These are phyloP conservation scores for Hydrolagus colliei DNA, from an alignment of 2,797 vertebrate species.

Conservation along the genomic window DNA sequence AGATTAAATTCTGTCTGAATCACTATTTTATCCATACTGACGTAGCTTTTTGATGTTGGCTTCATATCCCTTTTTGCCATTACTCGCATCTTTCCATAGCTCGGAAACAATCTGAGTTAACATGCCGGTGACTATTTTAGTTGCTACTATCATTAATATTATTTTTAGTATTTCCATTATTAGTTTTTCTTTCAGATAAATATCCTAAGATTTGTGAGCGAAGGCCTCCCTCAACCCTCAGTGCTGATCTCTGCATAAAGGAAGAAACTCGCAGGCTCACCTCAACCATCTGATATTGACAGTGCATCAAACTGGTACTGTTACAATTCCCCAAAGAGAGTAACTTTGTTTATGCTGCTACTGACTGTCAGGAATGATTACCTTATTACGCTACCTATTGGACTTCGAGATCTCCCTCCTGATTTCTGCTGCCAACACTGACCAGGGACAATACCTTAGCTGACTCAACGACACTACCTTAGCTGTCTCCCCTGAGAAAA, in stretches of 20 bases:
- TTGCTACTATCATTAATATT: background rate
- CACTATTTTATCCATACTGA: background rate
- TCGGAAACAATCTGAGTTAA: conserved; percentile 14
- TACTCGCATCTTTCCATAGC: background rate
- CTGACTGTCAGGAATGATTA: conserved; percentile 28
- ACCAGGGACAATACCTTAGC: conserved; percentile 19
- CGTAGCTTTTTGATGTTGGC: background rate
- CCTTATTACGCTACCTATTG: conserved; percentile 28
- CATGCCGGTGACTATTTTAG: conserved; percentile 11
- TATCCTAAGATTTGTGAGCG: conserved; percentile 14
- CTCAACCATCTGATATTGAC: background rate
- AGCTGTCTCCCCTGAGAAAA: conserved; percentile 24
- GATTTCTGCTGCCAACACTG: conserved; percentile 17
- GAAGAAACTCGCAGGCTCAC: conserved; percentile 19
- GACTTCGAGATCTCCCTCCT: conserved; percentile 21
- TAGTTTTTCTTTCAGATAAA: too few relatives aligned
- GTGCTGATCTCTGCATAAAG: background rate
- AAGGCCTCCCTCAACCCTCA: background rate
- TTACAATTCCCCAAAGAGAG: conserved; percentile 18
- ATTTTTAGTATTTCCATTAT: background rate
- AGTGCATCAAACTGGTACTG: background rate
- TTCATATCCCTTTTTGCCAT: background rate
- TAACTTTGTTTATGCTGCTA: conserved; percentile 27
- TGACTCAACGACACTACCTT: conserved; percentile 21
- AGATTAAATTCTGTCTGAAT: background rate